A percentile compares a stretch with the other conserved stretches of the same genome.
Conservation (phyloP, 2,113 vertebrate genomes). For the Mormyrus lacerda region DNA sequence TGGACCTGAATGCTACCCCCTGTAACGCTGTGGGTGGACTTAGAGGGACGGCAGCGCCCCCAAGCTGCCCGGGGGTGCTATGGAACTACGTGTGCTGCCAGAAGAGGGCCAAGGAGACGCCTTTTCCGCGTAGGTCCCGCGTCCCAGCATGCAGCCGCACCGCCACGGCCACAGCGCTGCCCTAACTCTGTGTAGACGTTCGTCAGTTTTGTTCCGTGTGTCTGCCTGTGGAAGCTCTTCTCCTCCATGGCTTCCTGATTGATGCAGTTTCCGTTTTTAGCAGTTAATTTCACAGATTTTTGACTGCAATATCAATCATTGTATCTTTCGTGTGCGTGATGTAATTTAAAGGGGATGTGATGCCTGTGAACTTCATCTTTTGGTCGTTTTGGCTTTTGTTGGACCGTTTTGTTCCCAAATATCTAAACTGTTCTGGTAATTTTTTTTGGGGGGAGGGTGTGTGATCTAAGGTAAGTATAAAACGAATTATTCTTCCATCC, state of each 20-base stretch:
- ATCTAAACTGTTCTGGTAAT: not conserved
- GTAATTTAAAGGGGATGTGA: not conserved
- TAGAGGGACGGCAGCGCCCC: conserved; percentile 27
- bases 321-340: not conserved
- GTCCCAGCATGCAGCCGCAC: not conserved
- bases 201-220: not conserved
- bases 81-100: conserved; percentile 65
- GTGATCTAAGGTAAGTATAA: not conserved
- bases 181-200: not conserved
- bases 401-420: not conserved
- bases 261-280: not conserved
- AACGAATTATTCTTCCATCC: not conserved
- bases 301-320: not conserved
- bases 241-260: not conserved
- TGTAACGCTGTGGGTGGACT: conserved; percentile 27
- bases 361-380: not conserved
- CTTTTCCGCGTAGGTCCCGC: conserved; percentile 52
- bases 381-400: not conserved
- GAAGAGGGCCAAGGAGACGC: conserved; percentile 44
- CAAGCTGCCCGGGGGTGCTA: conserved; percentile 45
- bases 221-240: not conserved
- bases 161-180: not conserved
- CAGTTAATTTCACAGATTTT: not conserved
- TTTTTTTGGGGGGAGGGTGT: not conserved
- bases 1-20: conserved; percentile 42